These are phyloP conservation scores for Drosophila neocordata DNA, from an alignment of 1,140 invertebrate species.

Conservation along the genomic window DNA sequence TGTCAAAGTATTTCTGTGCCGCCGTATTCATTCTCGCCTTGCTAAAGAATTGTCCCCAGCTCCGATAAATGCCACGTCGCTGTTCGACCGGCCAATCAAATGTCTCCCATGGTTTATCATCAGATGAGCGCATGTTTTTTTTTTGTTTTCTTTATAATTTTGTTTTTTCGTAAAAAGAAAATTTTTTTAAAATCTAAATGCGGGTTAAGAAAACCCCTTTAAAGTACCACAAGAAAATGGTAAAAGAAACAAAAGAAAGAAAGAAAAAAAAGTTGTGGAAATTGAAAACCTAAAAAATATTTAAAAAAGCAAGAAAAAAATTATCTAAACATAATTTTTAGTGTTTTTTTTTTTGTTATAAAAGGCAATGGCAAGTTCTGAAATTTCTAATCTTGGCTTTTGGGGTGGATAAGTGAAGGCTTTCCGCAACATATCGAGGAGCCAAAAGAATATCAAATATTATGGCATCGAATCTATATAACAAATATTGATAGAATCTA, in stretches of 20 bases:
- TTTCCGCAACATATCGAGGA: no score
- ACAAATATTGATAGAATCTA: no score
- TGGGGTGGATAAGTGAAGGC: no score
- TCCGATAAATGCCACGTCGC: conserved; percentile 44
- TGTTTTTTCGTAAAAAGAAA: not conserved
- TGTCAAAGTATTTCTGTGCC: conserved; percentile 46
- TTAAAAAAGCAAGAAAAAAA: no score
- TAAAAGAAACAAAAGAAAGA: conserved; percentile 7
- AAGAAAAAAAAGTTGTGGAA: not conserved
- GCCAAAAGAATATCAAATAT: no score
- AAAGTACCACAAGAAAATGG: conserved; percentile 13
- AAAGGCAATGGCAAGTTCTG: no score
- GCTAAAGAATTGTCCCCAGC: conserved; percentile 50
- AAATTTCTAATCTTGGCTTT: no score
- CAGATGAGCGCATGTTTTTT: conserved; percentile 1
- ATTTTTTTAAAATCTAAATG: conserved; percentile 11
- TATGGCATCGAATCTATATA: no score
- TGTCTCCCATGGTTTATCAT: conserved; percentile 34
- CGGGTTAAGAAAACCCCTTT: not conserved
- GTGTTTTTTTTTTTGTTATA: no score
- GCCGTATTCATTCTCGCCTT: conserved; percentile 1
- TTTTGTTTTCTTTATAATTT: not conserved
- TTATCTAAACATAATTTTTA: no score
- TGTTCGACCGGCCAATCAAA: conserved; percentile 36
- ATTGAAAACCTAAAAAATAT: no score